A percentile compares a stretch with the other conserved stretches of the same genome.
These are phyloP conservation scores for Magallana angulata DNA, from an alignment of 1,140 invertebrate species.

Conservation along the genomic window DNA sequence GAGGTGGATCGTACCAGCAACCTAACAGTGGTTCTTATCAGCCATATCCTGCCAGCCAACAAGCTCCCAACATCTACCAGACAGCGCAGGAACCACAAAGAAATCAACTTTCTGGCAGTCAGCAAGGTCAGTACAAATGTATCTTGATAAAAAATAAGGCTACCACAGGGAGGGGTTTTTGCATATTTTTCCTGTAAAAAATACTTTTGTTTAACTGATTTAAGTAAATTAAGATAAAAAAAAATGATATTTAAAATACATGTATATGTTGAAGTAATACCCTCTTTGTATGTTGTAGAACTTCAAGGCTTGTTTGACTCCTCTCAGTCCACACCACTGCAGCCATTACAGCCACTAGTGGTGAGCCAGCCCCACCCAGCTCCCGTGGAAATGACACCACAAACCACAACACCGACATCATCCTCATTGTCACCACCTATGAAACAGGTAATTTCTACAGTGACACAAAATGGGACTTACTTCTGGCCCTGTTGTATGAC, in stretches of 20 bases:
- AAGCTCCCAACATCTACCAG: neutral
- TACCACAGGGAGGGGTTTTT: no score
- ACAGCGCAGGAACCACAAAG: neutral
- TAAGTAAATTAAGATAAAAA: neutral
- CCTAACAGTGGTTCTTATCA: neutral
- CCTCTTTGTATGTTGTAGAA: neutral
- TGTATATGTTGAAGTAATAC: no score
- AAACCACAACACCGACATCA: neutral
- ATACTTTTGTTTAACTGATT: no score
- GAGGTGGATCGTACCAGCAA: neutral
- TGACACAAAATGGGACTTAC: neutral
- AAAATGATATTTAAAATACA: neutral
- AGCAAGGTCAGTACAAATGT: neutral
- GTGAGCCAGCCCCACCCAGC: neutral
- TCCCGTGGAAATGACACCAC: neutral
- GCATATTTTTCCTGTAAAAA: no score
- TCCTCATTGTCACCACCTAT: neutral
- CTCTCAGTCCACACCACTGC: constrained; percentile 32
- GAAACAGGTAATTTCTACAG: neutral
- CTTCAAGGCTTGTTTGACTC: constrained; percentile 18
- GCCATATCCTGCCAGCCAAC: neutral
- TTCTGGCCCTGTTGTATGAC: no score
- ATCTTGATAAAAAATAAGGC: no score
- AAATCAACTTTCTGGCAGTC: neutral
- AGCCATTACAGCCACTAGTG: constrained; percentile 28